phyloP scores from a whole-genome alignment of 2,113 vertebrate genomes.

The Actinemys pallida region DNA sequence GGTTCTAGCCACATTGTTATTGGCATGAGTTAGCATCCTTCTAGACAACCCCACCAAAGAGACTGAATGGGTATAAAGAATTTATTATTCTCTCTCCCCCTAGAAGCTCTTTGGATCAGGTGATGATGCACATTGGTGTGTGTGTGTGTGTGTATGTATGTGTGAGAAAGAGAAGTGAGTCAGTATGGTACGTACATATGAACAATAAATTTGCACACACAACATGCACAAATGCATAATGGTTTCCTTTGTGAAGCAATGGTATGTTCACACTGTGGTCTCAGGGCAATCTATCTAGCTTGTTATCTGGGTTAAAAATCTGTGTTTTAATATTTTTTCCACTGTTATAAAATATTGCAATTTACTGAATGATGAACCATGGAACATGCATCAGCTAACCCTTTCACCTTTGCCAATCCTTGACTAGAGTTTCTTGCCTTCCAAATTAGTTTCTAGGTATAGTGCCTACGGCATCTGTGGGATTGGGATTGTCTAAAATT shows the following conservation, averaged over 20 bases:
- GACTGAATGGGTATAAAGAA: constrained; percentile 4
- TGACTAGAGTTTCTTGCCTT: not conserved
- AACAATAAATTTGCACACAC: not conserved
- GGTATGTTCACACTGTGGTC: not conserved
- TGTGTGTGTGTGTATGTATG: too few relatives aligned
- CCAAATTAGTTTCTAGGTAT: not conserved
- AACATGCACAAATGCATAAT: not conserved
- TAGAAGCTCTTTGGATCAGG: constrained; percentile 37
- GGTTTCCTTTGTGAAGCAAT: constrained; percentile 12
- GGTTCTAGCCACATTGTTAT: not conserved
- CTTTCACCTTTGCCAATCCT: not conserved
- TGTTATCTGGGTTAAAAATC: not conserved
- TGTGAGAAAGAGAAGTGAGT: not conserved
- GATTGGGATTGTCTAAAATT: not conserved
- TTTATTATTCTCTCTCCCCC: constrained; percentile 61
- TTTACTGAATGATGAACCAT: not conserved
- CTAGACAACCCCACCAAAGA: constrained; percentile 32
- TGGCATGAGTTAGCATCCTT: constrained; percentile 50
- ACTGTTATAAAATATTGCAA: not conserved
- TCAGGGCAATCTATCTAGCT: not conserved
- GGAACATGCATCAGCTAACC: not conserved
- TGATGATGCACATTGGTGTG: constrained; percentile 32
- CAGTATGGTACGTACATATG: not conserved
- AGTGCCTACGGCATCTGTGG: not conserved
- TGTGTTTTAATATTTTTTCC: not conserved